Base-by-base conservation (phyloP, 2,797 vertebrate species). In the Intellagama lesueurii region DNA sequence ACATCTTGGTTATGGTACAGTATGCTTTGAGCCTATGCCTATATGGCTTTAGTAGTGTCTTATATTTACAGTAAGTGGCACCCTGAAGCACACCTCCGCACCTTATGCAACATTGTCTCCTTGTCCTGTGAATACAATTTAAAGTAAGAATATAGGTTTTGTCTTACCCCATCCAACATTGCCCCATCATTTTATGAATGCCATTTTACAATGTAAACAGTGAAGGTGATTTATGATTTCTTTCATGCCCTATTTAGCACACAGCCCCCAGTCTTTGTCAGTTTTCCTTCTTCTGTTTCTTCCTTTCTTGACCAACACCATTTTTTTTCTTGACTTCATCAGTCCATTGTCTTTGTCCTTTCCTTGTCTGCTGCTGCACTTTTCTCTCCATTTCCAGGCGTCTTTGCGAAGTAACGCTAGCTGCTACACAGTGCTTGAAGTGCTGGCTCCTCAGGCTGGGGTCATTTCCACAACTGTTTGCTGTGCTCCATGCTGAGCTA, bases 391-490 rank as follows among this genome's bases (percentile, higher is more conserved):
- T 68, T 73, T 85, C 19, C 7, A 4, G 49, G 72, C 47, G 26
- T 49, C 16, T 6, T 2, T 81, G 77, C 77, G 83, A 90, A 90
- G 44, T 75, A 44, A 69, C 81, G 56, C 77, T 81, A 90, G 86
- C 77, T 88, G 82, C n/a, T 90, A 47, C 77, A 85, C 66, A 52
- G 44, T 80, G 70, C 44, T n/a, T 81, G 64, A 35, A 76, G 60
- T 56, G 19, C 2, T 2, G 44, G 77, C 40, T 73, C 44, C 75
- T 68, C 68, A 73, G 76, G 64, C 14, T 90, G 69, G 44, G 35
- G 44, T 40, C 86, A 35, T 85, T 85, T 69, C 85, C 83, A 81
- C 77, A 88, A 85, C 32, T 79, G 64, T 87, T 83, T 52, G 14
- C 76, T 44, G 69, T 85, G 44, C 56, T 81, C 17, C 68, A 56